Evolutionary conservation across 2,113 vertebrate species (phyloP), one percentile per base, ranked within the genome.

Genomic region (Perca schrenkii): DNA sequence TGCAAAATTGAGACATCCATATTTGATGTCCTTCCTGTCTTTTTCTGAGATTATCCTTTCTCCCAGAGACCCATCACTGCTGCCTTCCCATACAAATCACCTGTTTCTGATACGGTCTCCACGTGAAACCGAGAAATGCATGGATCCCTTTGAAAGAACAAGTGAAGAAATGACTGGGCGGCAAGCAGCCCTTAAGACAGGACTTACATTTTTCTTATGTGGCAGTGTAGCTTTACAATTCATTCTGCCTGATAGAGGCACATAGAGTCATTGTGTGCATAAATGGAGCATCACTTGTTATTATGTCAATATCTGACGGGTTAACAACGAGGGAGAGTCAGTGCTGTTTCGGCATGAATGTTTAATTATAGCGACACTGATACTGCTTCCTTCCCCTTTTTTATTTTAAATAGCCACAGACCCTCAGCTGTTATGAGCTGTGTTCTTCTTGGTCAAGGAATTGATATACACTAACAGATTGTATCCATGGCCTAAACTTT

Each of bases 1-100:
- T 56, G 43, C 61, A 78, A 91, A 90, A 94, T 92, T 81, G 79
- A 85, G 70, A 82, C 86, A 93, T 94, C 73, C 81, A 92, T 93
- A 93, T 94, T 93, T 92, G 77, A 94, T 94, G 73, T 78, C 43
- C 46, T 62, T 10, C 21, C 52, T 46, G 8, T 71, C 74, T 82
- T 85, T 87, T 73, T 64, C 68, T 57, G 43, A 71, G 70, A 62
- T 22, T 50, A 34, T 76, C 15, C 40, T 74, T 54, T 62, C 34
- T 71, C 36, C 40, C 17, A 54, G 56, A 53, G 50, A 73, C 21
- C 2, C 15, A 1, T 61, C 63, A 60, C 63, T 52, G 34, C 72
- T 46, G 28, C 25, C 76, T 76, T 22, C 34, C 61, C 52, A 74
- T 83, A 75, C 83, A 81, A 82, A 90, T 87, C 17, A 78, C 77